These are phyloP conservation scores for Antechinus stuartii DNA, from an alignment of 2,113 vertebrate species.

Conservation along the genomic window DNA sequence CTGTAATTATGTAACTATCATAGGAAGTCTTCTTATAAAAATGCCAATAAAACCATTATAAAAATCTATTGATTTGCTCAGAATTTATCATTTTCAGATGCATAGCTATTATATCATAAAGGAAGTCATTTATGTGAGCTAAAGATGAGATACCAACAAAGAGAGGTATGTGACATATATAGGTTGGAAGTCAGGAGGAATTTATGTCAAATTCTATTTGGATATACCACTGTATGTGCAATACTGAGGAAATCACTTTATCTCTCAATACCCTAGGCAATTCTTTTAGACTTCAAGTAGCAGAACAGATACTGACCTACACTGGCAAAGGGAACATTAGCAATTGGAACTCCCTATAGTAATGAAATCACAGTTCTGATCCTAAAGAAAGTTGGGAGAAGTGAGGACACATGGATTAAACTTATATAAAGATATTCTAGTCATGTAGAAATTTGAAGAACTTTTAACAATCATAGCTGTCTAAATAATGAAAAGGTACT, in stretches of 20 bases:
- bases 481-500: background rate
- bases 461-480: background rate
- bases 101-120: background rate
- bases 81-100: background rate
- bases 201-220: background rate
- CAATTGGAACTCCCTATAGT: background rate
- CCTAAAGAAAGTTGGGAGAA: background rate
- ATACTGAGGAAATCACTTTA: background rate
- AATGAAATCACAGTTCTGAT: background rate
- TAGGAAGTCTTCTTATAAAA: background rate
- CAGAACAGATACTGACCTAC: background rate
- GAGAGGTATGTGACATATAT: background rate
- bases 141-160: background rate
- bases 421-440: background rate
- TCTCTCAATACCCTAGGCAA: background rate
- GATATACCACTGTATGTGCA: background rate
- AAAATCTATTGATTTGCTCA: background rate
- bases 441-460: background rate
- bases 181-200: background rate
- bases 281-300: background rate
- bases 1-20: background rate
- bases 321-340: background rate
- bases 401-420: background rate
- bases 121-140: background rate
- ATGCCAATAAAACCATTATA: background rate